Evolutionary conservation across 2,797 vertebrate genomes (phyloP).

Genomic region (Pipistrellus kuhlii): DNA sequence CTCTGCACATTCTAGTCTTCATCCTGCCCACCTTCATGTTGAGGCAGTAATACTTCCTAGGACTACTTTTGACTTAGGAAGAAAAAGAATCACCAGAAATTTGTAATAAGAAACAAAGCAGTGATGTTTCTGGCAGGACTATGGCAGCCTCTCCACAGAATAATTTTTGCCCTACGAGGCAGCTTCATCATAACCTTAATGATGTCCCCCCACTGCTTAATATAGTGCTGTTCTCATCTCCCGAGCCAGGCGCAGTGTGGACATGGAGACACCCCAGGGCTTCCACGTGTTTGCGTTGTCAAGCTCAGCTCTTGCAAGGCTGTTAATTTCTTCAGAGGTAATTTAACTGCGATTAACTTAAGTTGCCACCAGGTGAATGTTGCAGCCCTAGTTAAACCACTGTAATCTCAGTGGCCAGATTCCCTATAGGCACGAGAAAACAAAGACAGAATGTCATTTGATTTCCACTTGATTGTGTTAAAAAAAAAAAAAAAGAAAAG

Average conservation of each 20-base stretch:
- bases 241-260: neutral
- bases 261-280: neutral
- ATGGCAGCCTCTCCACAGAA: conserved; percentile 19
- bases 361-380: conserved; percentile 68
- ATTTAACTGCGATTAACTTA: conserved; percentile 72
- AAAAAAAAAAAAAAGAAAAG: conserved; percentile 61
- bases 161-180: neutral
- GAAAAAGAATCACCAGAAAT: conserved; percentile 47
- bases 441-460: conserved; percentile 17
- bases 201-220: conserved; percentile 17
- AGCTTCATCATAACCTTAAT: conserved; percentile 51
- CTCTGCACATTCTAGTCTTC: neutral
- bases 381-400: conserved; percentile 59
- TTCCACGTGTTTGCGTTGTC: conserved; percentile 10
- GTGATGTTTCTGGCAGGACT: conserved; percentile 31
- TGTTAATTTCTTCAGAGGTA: conserved; percentile 65
- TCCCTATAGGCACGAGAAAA: conserved; percentile 56
- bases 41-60: neutral
- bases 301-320: conserved; percentile 43
- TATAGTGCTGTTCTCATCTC: neutral
- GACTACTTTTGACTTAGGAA: conserved; percentile 26
- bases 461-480: conserved; percentile 62
- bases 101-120: conserved; percentile 37
- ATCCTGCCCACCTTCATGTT: neutral
- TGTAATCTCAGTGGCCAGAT: conserved; percentile 63